phyloP scores from a whole-genome alignment of 2,888 invertebrate genomes.

The Endomychus coccineus region DNA sequence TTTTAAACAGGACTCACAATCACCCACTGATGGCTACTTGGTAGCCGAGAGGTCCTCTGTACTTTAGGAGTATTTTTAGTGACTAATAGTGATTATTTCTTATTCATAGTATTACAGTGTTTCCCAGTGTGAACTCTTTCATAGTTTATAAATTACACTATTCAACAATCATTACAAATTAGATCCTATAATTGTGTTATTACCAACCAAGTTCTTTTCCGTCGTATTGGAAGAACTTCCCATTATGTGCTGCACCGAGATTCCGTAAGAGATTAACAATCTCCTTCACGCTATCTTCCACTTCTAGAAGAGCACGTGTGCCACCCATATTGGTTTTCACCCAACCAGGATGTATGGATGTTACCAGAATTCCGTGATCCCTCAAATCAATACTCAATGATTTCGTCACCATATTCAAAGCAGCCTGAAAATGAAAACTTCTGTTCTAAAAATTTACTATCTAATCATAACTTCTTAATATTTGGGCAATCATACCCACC shows the following conservation, averaged over 20 bases:
- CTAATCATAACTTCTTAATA: too few relatives aligned
- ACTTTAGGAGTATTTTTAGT: too few relatives aligned
- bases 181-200: constrained; percentile 16
- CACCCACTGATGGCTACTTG: too few relatives aligned
- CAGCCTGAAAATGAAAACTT: constrained; percentile 58
- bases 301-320: constrained; percentile 63
- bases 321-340: constrained; percentile 89
- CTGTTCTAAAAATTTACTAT: too few relatives aligned
- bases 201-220: constrained; percentile 70
- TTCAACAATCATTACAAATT: too few relatives aligned
- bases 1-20: too few relatives aligned
- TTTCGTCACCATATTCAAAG: constrained; percentile 78
- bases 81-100: too few relatives aligned
- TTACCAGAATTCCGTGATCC: constrained; percentile 64
- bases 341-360: constrained; percentile 84
- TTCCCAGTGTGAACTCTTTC: too few relatives aligned
- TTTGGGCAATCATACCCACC: too few relatives aligned
- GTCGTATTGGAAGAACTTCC: constrained; percentile 71
- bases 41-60: too few relatives aligned
- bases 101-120: too few relatives aligned
- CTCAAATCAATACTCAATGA: constrained; percentile 77
- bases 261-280: constrained; percentile 59
- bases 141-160: too few relatives aligned
- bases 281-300: constrained; percentile 57
- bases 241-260: constrained; percentile 60